A percentile compares a stretch with the other conserved stretches of the same genome.
Conservation (phyloP, 2,113 vertebrate genomes). For the Stegostoma tigrinum region DNA sequence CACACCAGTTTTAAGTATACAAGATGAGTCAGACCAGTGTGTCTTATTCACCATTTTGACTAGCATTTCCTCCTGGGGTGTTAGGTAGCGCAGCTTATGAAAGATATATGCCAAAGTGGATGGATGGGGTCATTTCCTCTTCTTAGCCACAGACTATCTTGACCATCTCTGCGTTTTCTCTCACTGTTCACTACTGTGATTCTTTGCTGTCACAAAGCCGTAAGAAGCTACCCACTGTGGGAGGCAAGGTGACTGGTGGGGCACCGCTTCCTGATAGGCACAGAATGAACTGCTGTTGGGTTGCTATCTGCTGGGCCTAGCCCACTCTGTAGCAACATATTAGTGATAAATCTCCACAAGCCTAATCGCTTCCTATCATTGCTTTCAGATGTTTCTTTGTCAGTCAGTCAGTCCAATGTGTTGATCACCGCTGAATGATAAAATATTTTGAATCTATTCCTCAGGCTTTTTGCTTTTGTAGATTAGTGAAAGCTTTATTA, state of each 20-base stretch:
- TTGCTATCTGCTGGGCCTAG: background rate
- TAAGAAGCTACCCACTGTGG: background rate
- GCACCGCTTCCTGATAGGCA: background rate
- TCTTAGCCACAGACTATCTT: background rate
- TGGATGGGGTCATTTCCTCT: background rate
- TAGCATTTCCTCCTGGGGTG: too few species aligned
- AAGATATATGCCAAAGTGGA: background rate
- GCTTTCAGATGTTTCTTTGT: background rate
- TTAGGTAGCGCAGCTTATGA: background rate
- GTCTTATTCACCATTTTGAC: too few species aligned
- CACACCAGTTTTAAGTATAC: too few species aligned
- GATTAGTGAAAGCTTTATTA: background rate
- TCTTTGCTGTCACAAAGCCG: background rate
- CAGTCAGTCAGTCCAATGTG: background rate
- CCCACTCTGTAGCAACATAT: background rate
- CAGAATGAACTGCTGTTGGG: background rate
- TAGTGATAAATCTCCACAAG: background rate
- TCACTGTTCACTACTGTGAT: background rate
- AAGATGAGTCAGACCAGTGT: too few species aligned
- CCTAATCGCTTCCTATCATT: background rate
- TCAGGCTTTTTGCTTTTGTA: too few species aligned
- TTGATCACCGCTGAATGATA: background rate
- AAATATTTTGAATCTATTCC: background rate
- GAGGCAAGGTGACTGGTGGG: background rate
- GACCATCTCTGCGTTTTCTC: background rate